Percentiles rank a stretch among this genome's conserved stretches.
phyloP scores from a whole-genome alignment of 1,140 invertebrate species.

The Diplogasteroides magnus region DNA sequence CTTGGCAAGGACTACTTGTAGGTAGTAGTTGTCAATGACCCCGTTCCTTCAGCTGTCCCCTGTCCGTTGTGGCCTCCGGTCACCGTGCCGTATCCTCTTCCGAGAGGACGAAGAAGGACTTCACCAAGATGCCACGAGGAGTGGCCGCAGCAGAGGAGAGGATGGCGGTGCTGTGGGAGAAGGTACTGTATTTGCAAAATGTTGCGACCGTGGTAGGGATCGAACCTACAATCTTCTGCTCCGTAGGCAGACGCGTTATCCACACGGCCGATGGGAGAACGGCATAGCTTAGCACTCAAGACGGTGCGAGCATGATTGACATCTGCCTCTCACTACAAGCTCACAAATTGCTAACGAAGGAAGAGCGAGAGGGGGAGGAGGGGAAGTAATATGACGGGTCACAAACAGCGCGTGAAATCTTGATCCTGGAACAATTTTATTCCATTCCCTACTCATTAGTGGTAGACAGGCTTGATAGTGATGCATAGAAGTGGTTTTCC shows the following conservation, averaged over 20 bases:
- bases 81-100: constrained; percentile 79
- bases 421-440: too few species aligned
- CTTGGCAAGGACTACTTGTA: too few species aligned
- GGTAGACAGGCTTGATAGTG: too few species aligned
- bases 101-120: constrained; percentile 14
- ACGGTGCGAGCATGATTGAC: too few species aligned
- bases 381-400: too few species aligned
- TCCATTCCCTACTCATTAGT: too few species aligned
- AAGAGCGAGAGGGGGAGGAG: neutral
- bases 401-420: too few species aligned
- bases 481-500: too few species aligned
- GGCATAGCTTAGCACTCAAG: too few species aligned
- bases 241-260: constrained; percentile 31
- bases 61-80: constrained; percentile 86
- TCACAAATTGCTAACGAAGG: too few species aligned
- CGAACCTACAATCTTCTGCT: constrained; percentile 31
- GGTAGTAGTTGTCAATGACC: neutral
- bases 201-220: constrained; percentile 2
- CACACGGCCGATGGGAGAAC: too few species aligned
- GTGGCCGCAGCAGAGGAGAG: constrained; percentile 93
- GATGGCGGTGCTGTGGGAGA: constrained; percentile 94
- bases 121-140: constrained; percentile 65
- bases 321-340: too few species aligned
- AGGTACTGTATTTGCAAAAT: constrained; percentile 59
- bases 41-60: constrained; percentile 64